A percentile compares a stretch with the other conserved stretches of the same genome.
Conservation (phyloP, 2,797 vertebrate species). For the Girardinus metallicus region DNA sequence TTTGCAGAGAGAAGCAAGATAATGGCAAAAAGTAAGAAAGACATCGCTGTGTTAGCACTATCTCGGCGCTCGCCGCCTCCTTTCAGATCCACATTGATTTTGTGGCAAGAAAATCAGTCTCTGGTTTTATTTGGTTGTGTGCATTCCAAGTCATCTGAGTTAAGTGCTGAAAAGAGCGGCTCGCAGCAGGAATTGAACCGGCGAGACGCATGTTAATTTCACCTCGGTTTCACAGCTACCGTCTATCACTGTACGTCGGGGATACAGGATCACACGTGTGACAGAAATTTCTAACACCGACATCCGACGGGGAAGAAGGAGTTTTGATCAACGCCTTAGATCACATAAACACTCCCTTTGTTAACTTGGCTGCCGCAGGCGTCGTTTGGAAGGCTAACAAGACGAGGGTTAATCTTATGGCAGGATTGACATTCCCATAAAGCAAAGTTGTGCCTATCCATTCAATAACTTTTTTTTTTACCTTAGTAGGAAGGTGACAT, state of each 20-base stretch:
- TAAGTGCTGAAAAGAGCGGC: constrained; percentile 49
- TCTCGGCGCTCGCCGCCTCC: constrained; percentile 32
- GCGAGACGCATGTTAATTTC: constrained; percentile 11
- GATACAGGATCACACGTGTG: constrained; percentile 21
- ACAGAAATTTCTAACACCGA: constrained; percentile 31
- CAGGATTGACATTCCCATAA: neutral
- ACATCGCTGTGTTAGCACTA: constrained; percentile 36
- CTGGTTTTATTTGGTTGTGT: constrained; percentile 59
- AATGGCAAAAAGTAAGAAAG: constrained; percentile 28
- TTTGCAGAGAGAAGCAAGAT: constrained; percentile 15
- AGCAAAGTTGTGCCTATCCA: neutral
- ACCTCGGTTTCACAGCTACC: constrained; percentile 5
- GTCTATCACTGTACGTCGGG: constrained; percentile 19
- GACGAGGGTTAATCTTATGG: neutral
- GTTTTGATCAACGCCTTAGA: constrained; percentile 48
- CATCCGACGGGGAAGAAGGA: constrained; percentile 35
- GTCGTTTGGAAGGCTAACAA: neutral
- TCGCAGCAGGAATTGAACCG: constrained; percentile 37
- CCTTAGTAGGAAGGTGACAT: neutral
- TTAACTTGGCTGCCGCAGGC: constrained; percentile 12
- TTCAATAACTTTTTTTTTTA: constrained; percentile 1
- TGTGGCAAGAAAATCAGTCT: constrained; percentile 64
- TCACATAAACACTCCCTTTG: constrained; percentile 25
- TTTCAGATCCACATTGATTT: constrained; percentile 73
- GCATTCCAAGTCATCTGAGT: constrained; percentile 49